Base-by-base conservation (phyloP, 2,888 invertebrate species). In the Leptopilina syphax region DNA sequence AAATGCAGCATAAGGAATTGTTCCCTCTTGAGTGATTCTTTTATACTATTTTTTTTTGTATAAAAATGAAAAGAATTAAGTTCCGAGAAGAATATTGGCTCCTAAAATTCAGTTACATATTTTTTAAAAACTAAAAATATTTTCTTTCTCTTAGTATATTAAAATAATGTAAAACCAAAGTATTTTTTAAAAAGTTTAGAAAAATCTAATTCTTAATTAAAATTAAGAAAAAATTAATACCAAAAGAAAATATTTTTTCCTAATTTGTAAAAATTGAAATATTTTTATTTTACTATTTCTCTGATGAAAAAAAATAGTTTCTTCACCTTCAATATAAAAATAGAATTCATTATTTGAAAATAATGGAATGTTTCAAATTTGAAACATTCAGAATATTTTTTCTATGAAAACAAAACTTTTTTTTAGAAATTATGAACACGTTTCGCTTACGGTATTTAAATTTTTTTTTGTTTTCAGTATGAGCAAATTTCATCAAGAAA, bases 11-110 rank as follows among this genome's bases (percentile, higher is more conserved):
- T 54, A 73, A 8, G 12, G 70, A 50, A 57, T 73, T 34, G 54
- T 73, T 54, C 13, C 57, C 13, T 27, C 54, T 73, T 73, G 54
- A 73, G 34, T 73, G 7, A 73, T 73, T 73, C 57, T n/a, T 27
- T 57, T 70, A 50, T 70, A 18, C 13, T 12, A 24, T 50, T 50
- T 50, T 7, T 13, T 24, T 10, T 0, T 18, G 18, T n/a, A 34
- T 34, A 34, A 3, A 27, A 13, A 6, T 65, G 41, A 65, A 65
- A 41, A 12, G 5, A 34, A 34, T 41, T 65, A 41, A 10, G 12
- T 3, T 5, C 34, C 34, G 13, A 27, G 34, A 65, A 65, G 13
- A 12, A 34, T 34, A 13, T 65, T 24, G 13, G 13, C 34, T 34
- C 34, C 24, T 63, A 34, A 34, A 63, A 63, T 63, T 63, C 9